phyloP scores from a whole-genome alignment of 53 echinoderm and acorn worm species.

The Zoroaster sp. region DNA sequence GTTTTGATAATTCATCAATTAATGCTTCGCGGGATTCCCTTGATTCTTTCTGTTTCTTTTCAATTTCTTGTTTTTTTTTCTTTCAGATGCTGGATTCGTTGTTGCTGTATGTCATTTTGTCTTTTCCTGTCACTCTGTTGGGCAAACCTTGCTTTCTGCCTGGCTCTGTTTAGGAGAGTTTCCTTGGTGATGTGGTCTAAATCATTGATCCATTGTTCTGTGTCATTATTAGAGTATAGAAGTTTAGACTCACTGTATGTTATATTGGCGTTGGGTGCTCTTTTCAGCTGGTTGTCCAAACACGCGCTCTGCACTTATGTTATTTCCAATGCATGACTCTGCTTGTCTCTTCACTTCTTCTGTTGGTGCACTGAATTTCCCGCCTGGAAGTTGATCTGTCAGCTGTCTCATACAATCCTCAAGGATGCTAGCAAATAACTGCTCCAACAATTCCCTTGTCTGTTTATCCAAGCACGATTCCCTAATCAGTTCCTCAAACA shows the following conservation, averaged over 20 bases:
- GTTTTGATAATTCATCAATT: not conserved
- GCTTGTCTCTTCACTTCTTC: conserved; percentile 6
- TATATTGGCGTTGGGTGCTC: not conserved
- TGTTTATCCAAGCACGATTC: not conserved
- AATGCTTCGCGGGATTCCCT: conserved; percentile 5
- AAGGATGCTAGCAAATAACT: not conserved
- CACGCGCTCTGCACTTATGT: conserved; percentile 2
- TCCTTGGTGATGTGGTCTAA: not conserved
- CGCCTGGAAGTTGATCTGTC: conserved; percentile 60
- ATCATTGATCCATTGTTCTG: not conserved
- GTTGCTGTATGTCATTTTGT: not conserved
- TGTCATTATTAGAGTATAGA: not conserved
- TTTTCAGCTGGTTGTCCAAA: not conserved
- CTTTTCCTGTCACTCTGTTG: not conserved
- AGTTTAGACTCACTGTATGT: conserved; percentile 5
- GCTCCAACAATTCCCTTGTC: not conserved
- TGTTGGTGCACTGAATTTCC: conserved; percentile 10
- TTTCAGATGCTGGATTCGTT: not conserved
- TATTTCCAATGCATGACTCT: conserved; percentile 37
- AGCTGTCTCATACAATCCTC: conserved; percentile 41
- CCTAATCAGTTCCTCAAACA: not conserved
- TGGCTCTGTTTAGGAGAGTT: not conserved
- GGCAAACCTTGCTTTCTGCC: conserved; percentile 12
- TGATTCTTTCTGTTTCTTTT: not conserved
- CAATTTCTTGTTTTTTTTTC: conserved; percentile 3